Percentiles rank a stretch among this genome's conserved stretches.
Conservation (phyloP, 2,888 invertebrate species). For the Rhopalosiphum nymphaeae region DNA sequence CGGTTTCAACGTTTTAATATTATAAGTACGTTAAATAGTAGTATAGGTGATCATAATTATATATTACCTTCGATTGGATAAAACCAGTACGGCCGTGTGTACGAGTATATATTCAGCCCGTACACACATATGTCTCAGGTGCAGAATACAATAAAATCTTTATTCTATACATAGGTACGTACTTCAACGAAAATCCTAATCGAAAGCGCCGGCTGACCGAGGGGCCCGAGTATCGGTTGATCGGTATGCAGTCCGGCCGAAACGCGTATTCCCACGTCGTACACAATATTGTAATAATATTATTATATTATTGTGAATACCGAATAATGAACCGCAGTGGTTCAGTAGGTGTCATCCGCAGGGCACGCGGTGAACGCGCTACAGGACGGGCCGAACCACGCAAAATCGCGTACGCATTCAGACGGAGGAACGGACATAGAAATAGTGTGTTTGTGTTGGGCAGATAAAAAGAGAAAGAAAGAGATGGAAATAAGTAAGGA, state of each 20-base stretch:
- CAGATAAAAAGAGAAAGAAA: too few relatives aligned
- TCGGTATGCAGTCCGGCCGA: conserved; percentile 21
- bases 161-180: not conserved
- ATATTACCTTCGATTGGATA: not conserved
- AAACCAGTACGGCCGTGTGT: not conserved
- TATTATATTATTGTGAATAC: not conserved
- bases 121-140: not conserved
- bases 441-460: not conserved
- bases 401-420: not conserved
- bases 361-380: conserved; percentile 17
- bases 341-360: conserved; percentile 50
- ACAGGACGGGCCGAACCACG: not conserved
- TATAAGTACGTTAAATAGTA: not conserved
- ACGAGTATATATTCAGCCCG: not conserved
- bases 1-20: not conserved
- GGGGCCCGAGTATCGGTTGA: conserved; percentile 16
- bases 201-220: not conserved
- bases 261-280: conserved; percentile 29
- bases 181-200: not conserved
- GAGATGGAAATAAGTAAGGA: not conserved
- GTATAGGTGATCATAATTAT: not conserved
- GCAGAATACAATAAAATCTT: not conserved
- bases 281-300: not conserved
- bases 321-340: conserved; percentile 26
- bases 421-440: not conserved